Evolutionary conservation across 2,888 invertebrate genomes (phyloP), one percentile per base, ranked within the genome.

Genomic region (Zygaena filipendulae): DNA sequence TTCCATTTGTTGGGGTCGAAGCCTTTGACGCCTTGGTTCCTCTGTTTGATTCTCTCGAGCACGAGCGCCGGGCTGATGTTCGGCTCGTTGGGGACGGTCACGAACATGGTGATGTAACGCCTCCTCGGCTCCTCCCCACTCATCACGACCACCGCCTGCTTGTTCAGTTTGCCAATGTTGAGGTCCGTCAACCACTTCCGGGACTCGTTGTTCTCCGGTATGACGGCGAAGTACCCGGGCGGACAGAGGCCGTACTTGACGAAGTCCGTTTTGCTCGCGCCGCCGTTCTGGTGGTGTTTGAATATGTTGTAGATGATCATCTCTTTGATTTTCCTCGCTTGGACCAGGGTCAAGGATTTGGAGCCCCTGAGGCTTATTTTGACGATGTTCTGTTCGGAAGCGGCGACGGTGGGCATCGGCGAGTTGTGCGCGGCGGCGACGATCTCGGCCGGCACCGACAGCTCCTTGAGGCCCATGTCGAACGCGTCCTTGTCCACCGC

Each of bases 401-500:
- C 5, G 2, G 36, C 32, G 5, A 75, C 35, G 0, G 56, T 52
- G 0, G 75, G 66, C 60, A 75, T 67, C 1, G 57, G 51, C 0
- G 45, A 45, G 30, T 49, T 56, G 14, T 52, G 48, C 4, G 48
- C 35, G 3, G 55, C 53, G 0, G 44, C 37, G 2, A 40, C 20
- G n/a, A 59, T 36, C 6, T 45, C 36, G 1, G 50, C 20, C 1
- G 37, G 37, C 2, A 45, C 22, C 1, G 61, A 52, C 3, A 12
- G 6, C 24, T 61, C 63, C 12, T 52, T 51, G 4, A 75, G 38
- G 0, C 75, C 75, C 3, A 49, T 46, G 27, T 75, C 74, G 41
- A 74, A 77, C 1, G 56, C 55, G 22, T 67, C 51, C 30, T 72
- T 72, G 30, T 77, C 75, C 2, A 75, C 60, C 2, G 74, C 74